Evolutionary conservation across 2,888 invertebrate genomes (phyloP).

Genomic region (Pristionchus japonicus): DNA sequence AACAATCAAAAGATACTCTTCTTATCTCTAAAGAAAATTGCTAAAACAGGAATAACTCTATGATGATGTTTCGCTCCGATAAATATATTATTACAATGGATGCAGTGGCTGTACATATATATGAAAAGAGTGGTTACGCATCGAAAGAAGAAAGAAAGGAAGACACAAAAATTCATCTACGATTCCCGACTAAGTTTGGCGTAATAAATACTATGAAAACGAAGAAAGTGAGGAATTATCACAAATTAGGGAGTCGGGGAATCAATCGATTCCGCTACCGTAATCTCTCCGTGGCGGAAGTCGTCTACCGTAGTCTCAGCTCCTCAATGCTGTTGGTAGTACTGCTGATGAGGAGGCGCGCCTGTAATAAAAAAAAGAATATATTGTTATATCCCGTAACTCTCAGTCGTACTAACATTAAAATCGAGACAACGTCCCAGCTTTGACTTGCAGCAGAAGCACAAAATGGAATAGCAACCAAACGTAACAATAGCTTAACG

Average conservation of each 20-base stretch:
- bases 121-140: neutral
- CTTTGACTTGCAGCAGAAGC: too few relatives aligned
- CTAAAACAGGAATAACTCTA: constrained; percentile 22
- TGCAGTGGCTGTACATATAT: constrained; percentile 12
- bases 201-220: constrained; percentile 2
- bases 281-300: neutral
- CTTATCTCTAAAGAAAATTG: neutral
- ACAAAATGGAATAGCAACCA: too few relatives aligned
- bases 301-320: neutral
- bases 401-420: too few relatives aligned
- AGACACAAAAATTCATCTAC: neutral
- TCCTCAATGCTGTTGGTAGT: neutral
- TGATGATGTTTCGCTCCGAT: constrained; percentile 2
- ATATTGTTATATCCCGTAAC: too few relatives aligned
- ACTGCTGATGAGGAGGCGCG: constrained; percentile 9
- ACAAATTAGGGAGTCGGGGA: neutral
- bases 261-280: constrained; percentile 1
- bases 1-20: constrained; percentile 7
- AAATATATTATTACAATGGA: constrained; percentile 11
- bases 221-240: neutral
- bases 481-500: too few relatives aligned
- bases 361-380: neutral
- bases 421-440: too few relatives aligned
- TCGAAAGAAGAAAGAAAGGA: neutral
- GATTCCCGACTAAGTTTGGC: constrained; percentile 10